Conservation (phyloP, 2,888 invertebrate genomes). For the Catocala sponsa region DNA sequence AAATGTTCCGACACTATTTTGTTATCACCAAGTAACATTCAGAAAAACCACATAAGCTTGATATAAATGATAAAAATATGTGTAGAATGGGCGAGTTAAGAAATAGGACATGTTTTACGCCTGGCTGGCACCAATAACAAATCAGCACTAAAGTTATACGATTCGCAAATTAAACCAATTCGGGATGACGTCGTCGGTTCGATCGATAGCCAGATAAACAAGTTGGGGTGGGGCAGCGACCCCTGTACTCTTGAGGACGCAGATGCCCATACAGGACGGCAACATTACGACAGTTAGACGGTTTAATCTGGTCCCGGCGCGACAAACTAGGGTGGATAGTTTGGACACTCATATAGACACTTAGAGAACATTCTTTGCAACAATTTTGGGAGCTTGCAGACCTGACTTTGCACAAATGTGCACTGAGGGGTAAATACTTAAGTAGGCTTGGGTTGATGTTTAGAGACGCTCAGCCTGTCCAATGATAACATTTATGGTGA, state of each 20-base stretch:
- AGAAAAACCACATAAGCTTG: neutral
- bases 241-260: constrained; percentile 73
- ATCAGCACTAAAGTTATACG: constrained; percentile 50
- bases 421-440: constrained; percentile 24
- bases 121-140: constrained; percentile 32
- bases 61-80: constrained; percentile 5
- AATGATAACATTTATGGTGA: neutral
- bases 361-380: constrained; percentile 39
- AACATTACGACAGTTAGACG: constrained; percentile 64
- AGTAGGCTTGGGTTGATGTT: neutral
- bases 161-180: constrained; percentile 62
- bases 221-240: constrained; percentile 67
- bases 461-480: neutral
- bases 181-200: constrained; percentile 59
- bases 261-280: constrained; percentile 75
- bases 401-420: constrained; percentile 38
- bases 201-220: constrained; percentile 83
- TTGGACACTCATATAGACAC: constrained; percentile 43
- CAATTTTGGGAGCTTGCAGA: constrained; percentile 29
- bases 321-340: constrained; percentile 43
- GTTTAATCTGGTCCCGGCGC: constrained; percentile 63
- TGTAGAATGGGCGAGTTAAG: constrained; percentile 6
- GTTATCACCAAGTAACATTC: constrained; percentile 1
- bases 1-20: constrained; percentile 11
- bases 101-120: constrained; percentile 27